Conservation (phyloP, 2,888 invertebrate genomes). For the Phalera bucephala region DNA sequence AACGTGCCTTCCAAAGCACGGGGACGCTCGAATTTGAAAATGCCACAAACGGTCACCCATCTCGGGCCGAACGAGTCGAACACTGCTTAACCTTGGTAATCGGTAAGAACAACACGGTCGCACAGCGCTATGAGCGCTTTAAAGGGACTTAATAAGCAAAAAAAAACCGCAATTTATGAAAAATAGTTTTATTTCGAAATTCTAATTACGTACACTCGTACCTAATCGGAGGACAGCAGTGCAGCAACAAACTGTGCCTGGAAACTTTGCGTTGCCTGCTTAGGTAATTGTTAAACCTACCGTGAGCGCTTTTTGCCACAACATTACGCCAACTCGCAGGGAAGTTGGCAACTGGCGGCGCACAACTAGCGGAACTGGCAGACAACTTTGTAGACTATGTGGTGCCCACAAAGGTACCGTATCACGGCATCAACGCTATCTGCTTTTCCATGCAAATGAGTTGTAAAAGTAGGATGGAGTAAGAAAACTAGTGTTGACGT, state of each 20-base stretch:
- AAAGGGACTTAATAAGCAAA: too few species aligned
- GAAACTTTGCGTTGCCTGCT: constrained; percentile 65
- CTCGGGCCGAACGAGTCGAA: too few species aligned
- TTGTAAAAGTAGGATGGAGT: constrained; percentile 76
- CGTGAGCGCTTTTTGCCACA: constrained; percentile 78
- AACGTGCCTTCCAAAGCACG: too few species aligned
- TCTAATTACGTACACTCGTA: constrained; percentile 7
- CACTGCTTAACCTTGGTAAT: too few species aligned
- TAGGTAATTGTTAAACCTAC: constrained; percentile 81
- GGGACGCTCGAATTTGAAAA: too few species aligned
- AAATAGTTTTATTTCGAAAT: too few species aligned
- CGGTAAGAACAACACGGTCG: too few species aligned
- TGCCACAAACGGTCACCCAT: too few species aligned
- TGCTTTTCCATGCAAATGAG: constrained; percentile 83
- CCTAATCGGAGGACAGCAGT: constrained; percentile 39
- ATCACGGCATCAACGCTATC: constrained; percentile 78
- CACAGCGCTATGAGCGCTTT: too few species aligned
- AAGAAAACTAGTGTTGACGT: constrained; percentile 66
- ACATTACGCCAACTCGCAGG: constrained; percentile 72
- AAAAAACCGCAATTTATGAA: too few species aligned
- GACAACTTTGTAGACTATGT: constrained; percentile 71
- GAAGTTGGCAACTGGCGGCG: constrained; percentile 71
- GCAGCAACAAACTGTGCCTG: constrained; percentile 54
- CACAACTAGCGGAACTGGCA: constrained; percentile 48
- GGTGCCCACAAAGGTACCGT: constrained; percentile 76